Base-by-base conservation (phyloP, 2,113 vertebrate species). In the Cercopithecus mona region DNA sequence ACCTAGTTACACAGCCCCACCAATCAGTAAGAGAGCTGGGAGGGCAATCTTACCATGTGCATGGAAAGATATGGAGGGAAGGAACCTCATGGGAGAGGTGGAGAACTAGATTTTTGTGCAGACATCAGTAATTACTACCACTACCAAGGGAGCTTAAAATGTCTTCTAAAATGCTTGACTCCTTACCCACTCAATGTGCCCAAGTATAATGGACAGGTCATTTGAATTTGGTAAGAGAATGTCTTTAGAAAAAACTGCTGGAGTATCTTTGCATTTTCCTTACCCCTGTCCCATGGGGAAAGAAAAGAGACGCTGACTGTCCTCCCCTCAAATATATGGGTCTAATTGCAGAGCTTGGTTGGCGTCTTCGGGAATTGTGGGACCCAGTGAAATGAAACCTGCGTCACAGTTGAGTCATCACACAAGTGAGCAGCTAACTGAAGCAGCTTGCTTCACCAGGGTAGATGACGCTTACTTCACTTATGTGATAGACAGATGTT, bases 71-170 rank as follows among this genome's bases (percentile, higher is more conserved):
- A 57, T 6, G 2, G 12, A 9, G 1, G 40, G 8, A 88, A 13
- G 27, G 30, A 48, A 48, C 6, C 13, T 72, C 0, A 0, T 18
- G 11, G 11, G 3, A 66, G 20, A 50, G 8, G 43, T 68, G 55
- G 17, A 68, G 22, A 81, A 6, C 11, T 17, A n/a, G 18, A 80
- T 52, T 52, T 16, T 3, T 66, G 4, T 76, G 6, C 27, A 59
- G 85, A 72, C 0, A 20, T 5, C 2, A 52, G 2, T 6, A 57
- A 70, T 4, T 59, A 35, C 3, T 12, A 20, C 11, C 50, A 78
- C 2, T 70, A 4, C 10, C 14, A 48, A 73, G 7, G 8, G 22
- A 38, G 6, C 9, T 72, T 79, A 20, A 55, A 22, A 23, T 1
- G 73, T 13, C 23, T 6, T 80, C 81, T 64, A 5, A 85, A 91